Conservation (phyloP, 1,140 invertebrate genomes). For the Macrobrachium nipponense region DNA sequence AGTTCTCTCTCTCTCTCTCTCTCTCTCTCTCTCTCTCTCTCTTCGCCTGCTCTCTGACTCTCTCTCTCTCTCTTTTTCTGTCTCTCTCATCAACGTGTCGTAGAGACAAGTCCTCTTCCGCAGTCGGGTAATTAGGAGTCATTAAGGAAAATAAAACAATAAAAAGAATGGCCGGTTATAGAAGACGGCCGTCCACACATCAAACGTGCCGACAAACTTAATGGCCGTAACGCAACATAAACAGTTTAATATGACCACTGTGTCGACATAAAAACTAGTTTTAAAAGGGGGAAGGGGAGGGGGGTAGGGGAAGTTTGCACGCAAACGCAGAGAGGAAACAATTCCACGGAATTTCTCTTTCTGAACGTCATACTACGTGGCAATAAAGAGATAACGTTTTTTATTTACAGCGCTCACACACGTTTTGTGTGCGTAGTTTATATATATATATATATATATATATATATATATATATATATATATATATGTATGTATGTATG, state of each 20-base stretch:
- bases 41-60: background rate
- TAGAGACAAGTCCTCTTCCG: background rate
- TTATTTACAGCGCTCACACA: too few species aligned
- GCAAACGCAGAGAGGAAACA: background rate
- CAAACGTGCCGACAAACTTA: conserved; percentile 9
- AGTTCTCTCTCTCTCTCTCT: background rate
- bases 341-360: background rate
- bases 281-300: background rate
- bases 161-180: conserved; percentile 8
- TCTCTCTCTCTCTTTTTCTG: background rate
- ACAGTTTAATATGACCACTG: conserved; percentile 16
- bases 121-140: conserved; percentile 5
- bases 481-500: background rate
- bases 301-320: background rate
- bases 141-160: conserved; percentile 22
- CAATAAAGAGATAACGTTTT: background rate
- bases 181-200: background rate
- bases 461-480: conserved; percentile 20
- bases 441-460: conserved; percentile 17
- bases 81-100: background rate
- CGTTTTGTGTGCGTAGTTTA: background rate
- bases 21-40: background rate
- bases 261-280: conserved; percentile 14
- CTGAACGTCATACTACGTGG: background rate
- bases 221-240: conserved; percentile 21